Evolutionary conservation across 35 echinoderm and acorn worm species (phyloP).

Genomic region (Patiria miniata): DNA sequence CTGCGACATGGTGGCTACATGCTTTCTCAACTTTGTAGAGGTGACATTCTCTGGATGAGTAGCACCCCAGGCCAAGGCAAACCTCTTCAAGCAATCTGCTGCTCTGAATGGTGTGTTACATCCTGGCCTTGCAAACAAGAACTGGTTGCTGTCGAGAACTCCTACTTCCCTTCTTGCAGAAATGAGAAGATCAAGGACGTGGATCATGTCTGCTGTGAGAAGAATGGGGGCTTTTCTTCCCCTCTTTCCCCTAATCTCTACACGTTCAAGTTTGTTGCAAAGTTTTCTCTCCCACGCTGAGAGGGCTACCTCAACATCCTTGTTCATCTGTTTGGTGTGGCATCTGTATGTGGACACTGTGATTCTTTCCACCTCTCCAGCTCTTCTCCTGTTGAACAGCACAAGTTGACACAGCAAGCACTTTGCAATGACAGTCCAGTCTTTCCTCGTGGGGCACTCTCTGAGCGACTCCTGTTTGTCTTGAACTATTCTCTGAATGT

Average conservation of each 20-base stretch:
- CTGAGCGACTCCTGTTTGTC: neutral
- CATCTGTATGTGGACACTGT: no score
- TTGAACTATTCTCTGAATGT: neutral
- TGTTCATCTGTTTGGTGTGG: neutral
- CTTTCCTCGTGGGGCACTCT: neutral
- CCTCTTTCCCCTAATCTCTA: no score
- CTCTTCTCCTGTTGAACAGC: neutral
- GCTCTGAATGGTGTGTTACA: conserved; percentile 43
- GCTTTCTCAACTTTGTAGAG: conserved; percentile 67
- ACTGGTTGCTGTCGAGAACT: conserved; percentile 30
- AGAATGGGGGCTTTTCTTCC: no score
- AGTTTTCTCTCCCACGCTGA: no score
- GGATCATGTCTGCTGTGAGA: conserved; percentile 46
- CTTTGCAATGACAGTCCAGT: neutral
- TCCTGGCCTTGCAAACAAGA: conserved; percentile 45
- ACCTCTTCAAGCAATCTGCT: conserved; percentile 36
- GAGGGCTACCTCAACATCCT: no score
- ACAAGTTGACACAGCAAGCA: neutral
- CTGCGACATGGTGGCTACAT: conserved; percentile 70
- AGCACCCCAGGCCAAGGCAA: conserved; percentile 29
- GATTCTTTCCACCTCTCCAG: neutral
- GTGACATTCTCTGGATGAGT: conserved; percentile 48
- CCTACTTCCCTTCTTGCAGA: conserved; percentile 41
- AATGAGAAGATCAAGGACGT: conserved; percentile 31
- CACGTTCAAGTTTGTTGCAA: no score